Evolutionary conservation across 1,140 invertebrate species (phyloP), one percentile per base, ranked within the genome.

Genomic region (Camponotus floridanus): DNA sequence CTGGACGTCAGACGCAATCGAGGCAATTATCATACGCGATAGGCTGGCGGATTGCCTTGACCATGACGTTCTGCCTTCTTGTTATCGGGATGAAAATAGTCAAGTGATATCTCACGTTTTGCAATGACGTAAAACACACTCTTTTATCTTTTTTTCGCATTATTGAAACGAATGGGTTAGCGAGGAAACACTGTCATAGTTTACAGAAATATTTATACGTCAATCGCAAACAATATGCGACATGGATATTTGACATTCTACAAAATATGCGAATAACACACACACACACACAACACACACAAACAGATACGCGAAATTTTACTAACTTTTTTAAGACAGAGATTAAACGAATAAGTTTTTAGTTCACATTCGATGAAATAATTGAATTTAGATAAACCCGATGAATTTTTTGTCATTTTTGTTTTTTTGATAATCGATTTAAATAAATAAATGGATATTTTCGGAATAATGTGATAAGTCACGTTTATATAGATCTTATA

Each of bases 11-110:
- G 79, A 61, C 68, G 79, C 79, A 83, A 83, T 83, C 31, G 57
- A n/a, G n/a, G 33, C 87, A 71, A 79, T 84, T 86, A 88, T 85
- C 83, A 67, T 80, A 76, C 55, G 55, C 68, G 79, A 74, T 83
- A 61, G 39, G 61, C 59, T 36, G 45, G 68, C n/a, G 42, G 55
- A 45, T 42, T 13, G 61, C 18, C 67, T 83, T 74, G 79, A 61
- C 18, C 55, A 13, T 73, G 67, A 73, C 78, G 65, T 80, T 68
- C 21, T 39, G 31, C 42, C 55, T 55, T 74, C 68, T 71, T 45
- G 68, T 48, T 73, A 45, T 71, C 65, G 21, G 36, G 2, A 15
- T 9, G 33, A 36, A 42, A 31, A 80, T 70, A 15, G 7, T 11
- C 51, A 26, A 4, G 2, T 31, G 2, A 45, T 15, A 21, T n/a